Percentiles rank a stretch among this genome's conserved stretches.
Evolutionary conservation across 2,888 invertebrate genomes (phyloP).

Genomic region (Andricus quercusramuli): DNA sequence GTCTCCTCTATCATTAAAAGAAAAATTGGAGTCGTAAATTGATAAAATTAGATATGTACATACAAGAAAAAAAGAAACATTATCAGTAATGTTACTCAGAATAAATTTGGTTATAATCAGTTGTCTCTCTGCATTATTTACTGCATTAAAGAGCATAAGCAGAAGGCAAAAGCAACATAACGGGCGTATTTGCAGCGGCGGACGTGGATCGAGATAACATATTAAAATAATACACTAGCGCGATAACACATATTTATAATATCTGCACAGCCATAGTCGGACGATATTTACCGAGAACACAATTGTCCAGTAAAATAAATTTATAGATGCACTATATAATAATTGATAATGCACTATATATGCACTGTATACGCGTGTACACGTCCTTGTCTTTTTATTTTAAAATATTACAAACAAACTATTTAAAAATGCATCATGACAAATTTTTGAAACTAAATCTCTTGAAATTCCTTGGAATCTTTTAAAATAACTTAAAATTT

Average conservation of each 20-base stretch:
- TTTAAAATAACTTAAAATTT: no score
- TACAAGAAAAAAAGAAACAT: neutral
- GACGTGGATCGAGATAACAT: constrained; percentile 72
- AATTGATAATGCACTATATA: no score
- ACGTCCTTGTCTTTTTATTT: no score
- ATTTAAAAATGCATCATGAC: no score
- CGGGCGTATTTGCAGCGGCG: constrained; percentile 66
- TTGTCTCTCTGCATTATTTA: neutral
- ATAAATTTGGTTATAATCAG: neutral
- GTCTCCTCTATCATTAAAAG: no score
- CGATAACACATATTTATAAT: constrained; percentile 73
- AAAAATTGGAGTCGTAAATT: no score
- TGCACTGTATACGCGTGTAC: no score
- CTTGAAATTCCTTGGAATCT: no score
- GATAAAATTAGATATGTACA: neutral
- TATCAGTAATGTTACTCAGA: neutral
- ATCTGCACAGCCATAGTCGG: constrained; percentile 57
- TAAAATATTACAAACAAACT: no score
- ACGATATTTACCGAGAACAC: constrained; percentile 22
- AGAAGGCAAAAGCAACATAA: constrained; percentile 35
- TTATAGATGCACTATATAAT: neutral
- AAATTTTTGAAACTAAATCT: no score
- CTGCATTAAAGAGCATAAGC: constrained; percentile 12
- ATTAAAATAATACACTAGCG: constrained; percentile 71
- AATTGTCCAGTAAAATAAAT: neutral